These are phyloP conservation scores for Ranitomeya variabilis DNA, from an alignment of 2,113 vertebrate species.

Conservation along the genomic window DNA sequence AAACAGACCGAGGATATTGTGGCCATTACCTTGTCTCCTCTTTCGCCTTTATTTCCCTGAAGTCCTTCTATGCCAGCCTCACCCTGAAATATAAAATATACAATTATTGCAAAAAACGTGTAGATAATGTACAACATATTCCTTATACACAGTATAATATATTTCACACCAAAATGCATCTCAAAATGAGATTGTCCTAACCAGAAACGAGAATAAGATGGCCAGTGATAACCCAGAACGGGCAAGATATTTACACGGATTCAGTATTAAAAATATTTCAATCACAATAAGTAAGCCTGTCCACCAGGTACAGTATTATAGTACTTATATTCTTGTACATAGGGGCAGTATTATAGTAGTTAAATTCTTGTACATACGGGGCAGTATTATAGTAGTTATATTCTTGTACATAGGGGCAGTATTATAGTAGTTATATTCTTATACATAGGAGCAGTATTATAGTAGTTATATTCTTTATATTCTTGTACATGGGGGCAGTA, in stretches of 20 bases:
- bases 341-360: neutral
- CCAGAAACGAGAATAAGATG: too few species aligned
- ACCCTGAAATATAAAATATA: constrained; percentile 69
- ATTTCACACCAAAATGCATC: too few species aligned
- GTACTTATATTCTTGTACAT: neutral
- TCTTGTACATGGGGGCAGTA: neutral
- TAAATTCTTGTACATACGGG: neutral
- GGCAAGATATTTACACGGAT: too few species aligned
- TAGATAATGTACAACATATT: too few species aligned
- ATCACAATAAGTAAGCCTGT: too few species aligned
- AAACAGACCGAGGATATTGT: neutral
- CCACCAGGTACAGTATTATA: neutral
- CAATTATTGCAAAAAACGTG: neutral
- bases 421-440: constrained; percentile 1
- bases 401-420: neutral
- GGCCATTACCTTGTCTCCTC: constrained; percentile 82
- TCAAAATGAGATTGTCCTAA: too few species aligned
- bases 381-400: neutral
- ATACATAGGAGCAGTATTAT: neutral
- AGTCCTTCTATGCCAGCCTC: constrained; percentile 76
- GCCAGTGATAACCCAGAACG: too few species aligned
- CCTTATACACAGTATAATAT: too few species aligned
- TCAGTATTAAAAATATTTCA: too few species aligned
- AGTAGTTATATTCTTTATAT: neutral
- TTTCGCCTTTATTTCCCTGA: constrained; percentile 76